Conservation (phyloP, 2,888 invertebrate species). For the Leucoma salicis region DNA sequence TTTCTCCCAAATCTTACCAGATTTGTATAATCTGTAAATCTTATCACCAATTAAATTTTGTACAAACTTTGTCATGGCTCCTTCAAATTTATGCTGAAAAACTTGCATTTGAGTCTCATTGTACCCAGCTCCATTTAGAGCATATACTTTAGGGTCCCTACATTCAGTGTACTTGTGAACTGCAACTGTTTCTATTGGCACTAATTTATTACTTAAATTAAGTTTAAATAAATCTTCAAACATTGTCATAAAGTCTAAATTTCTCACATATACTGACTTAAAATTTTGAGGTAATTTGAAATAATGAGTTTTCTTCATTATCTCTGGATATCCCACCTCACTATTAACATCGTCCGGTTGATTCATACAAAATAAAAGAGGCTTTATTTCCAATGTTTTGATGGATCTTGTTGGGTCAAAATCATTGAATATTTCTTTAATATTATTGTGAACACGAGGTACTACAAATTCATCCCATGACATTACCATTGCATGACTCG, state of each 20-base stretch:
- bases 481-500: slow-evolving; percentile 78
- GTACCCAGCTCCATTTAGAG: slow-evolving; percentile 55
- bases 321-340: slow-evolving; percentile 65
- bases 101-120: slow-evolving; percentile 73
- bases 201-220: slow-evolving; percentile 44
- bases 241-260: slow-evolving; percentile 67
- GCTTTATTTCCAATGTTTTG: slow-evolving; percentile 54
- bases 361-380: slow-evolving; percentile 69
- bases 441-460: slow-evolving; percentile 79
- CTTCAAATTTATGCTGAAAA: slow-evolving; percentile 76
- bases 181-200: slow-evolving; percentile 62
- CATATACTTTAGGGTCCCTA: slow-evolving; percentile 61
- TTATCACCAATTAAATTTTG: slow-evolving; percentile 71
- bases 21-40: slow-evolving; percentile 69
- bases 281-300: slow-evolving; percentile 56
- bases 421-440: slow-evolving; percentile 78
- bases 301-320: slow-evolving; percentile 73
- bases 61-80: slow-evolving; percentile 76
- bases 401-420: slow-evolving; percentile 69
- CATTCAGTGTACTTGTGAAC: slow-evolving; percentile 75
- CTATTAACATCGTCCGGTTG: slow-evolving; percentile 71
- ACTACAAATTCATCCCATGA: slow-evolving; percentile 86
- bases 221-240: slow-evolving; percentile 69
- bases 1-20: slow-evolving; percentile 77
- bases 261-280: slow-evolving; percentile 57